Conservation (phyloP, 2,888 invertebrate genomes). For the Harpalus rufipes region DNA sequence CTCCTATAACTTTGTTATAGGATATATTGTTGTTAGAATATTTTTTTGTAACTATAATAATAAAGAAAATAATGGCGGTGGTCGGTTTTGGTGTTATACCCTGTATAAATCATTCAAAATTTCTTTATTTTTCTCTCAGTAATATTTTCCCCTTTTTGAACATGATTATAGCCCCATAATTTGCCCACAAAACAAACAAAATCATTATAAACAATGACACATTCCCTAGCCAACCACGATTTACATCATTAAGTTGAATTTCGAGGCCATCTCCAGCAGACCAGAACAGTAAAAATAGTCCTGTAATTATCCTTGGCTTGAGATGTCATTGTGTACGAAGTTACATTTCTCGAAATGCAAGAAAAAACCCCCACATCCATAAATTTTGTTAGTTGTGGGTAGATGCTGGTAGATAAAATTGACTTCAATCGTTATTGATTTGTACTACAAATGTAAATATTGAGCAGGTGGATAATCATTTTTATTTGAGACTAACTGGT, state of each 20-base stretch:
- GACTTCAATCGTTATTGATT: slow-evolving; percentile 19
- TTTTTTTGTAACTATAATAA: too few relatives aligned
- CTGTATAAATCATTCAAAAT: too few relatives aligned
- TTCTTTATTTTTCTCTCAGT: too few relatives aligned
- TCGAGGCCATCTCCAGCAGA: slow-evolving; percentile 45
- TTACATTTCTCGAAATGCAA: not conserved
- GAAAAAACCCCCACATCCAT: not conserved
- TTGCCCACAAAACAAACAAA: slow-evolving; percentile 32
- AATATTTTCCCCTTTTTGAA: too few relatives aligned
- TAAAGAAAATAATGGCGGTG: too few relatives aligned
- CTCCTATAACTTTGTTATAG: too few relatives aligned
- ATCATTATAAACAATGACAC: slow-evolving; percentile 34
- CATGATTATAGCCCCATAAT: too few relatives aligned
- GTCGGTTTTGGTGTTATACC: too few relatives aligned
- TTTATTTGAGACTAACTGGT: slow-evolving; percentile 24
- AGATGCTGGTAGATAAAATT: slow-evolving; percentile 38
- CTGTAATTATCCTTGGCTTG: slow-evolving; percentile 35
- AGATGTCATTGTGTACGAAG: slow-evolving; percentile 28
- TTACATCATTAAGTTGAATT: slow-evolving; percentile 40
- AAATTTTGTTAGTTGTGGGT: slow-evolving; percentile 4
- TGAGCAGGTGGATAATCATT: slow-evolving; percentile 32
- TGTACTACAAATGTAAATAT: slow-evolving; percentile 37
- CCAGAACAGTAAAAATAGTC: slow-evolving; percentile 47
- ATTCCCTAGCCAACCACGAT: not conserved
- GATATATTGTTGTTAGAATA: too few relatives aligned